Evolutionary conservation across 2,797 vertebrate genomes (phyloP), one percentile per base, ranked within the genome.

Genomic region (Margarornis squamiger): DNA sequence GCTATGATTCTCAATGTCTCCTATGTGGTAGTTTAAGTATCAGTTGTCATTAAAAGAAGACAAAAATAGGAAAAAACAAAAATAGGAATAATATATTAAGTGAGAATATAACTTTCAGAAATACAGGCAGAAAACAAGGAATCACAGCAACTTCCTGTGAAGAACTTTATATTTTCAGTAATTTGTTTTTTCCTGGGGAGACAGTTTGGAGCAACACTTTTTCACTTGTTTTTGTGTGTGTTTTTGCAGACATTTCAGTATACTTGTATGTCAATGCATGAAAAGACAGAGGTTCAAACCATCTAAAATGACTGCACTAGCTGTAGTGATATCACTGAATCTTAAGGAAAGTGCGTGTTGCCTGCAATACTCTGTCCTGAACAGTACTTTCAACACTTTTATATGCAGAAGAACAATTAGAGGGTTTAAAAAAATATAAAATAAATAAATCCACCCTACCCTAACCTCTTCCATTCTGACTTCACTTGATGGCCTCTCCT

Each of bases 391-490:
- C 54, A 57, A 59, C 51, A 18, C 14, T 21, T 84, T 61, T 81
- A 92, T 91, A 92, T 59, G 52, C 65, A 88, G 73, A 88, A 78
- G 45, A 71, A 86, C 68, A 84, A 78, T 91, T 91, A 93, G 62
- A 90, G 66, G 36, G 58, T 63, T 94, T 38, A 3, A 22, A 54
- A 48, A n/a, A 68, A 34, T 32, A 29, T 29, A 51, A 51, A 52
- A 6, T 29, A 54, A 22, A 45, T 46, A 46, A 26, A 29, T 27
- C 18, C 84, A 86, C 39, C 59, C 63, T 93, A 39, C 59, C 65
- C 73, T 66, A 76, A 63, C 82, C 85, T 94, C 49, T 86, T 61
- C 83, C 39, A 20, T 46, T 36, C 58, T 85, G 80, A 55, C 70
- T 89, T 58, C 39, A 2, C n/a, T 86, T 0, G 1, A 14, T 73